Percentiles rank a stretch among this genome's conserved stretches.
Conservation (phyloP, 2,888 invertebrate genomes). For the Colletes collaris region DNA sequence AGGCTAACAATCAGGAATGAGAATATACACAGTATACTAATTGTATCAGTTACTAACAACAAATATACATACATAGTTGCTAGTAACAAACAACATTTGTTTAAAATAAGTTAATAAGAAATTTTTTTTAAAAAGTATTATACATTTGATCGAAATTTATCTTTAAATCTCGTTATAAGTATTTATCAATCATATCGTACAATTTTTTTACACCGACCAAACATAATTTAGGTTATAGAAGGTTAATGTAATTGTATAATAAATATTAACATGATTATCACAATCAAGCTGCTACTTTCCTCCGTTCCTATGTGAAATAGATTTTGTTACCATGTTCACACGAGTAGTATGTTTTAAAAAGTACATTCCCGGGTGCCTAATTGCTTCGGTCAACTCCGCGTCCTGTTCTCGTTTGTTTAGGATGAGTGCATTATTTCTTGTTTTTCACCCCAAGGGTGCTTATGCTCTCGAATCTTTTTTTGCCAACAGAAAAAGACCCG, state of each 20-base stretch:
- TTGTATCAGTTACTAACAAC: no score
- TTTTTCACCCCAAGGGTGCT: slow-evolving; percentile 22
- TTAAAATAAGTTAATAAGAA: no score
- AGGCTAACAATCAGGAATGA: no score
- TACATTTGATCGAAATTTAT: no score
- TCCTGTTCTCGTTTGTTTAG: slow-evolving; percentile 41
- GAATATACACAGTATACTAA: no score
- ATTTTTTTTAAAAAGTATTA: no score
- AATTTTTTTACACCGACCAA: not conserved
- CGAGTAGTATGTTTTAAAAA: slow-evolving; percentile 28
- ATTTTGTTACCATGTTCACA: slow-evolving; percentile 32
- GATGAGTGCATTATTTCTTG: slow-evolving; percentile 35
- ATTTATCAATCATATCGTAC: no score
- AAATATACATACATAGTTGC: no score
- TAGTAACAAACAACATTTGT: no score
- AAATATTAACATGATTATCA: not conserved
- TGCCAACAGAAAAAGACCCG: not conserved
- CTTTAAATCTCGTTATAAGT: no score
- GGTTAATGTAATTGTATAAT: not conserved
- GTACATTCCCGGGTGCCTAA: slow-evolving; percentile 35
- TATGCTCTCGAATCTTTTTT: slow-evolving; percentile 16
- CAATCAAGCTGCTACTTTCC: not conserved
- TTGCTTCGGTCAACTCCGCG: slow-evolving; percentile 40
- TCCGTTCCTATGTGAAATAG: not conserved
- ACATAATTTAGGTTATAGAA: not conserved